A percentile compares a stretch with the other conserved stretches of the same genome.
Conservation (phyloP, 2,888 invertebrate species). For the Tigriopus californicus region DNA sequence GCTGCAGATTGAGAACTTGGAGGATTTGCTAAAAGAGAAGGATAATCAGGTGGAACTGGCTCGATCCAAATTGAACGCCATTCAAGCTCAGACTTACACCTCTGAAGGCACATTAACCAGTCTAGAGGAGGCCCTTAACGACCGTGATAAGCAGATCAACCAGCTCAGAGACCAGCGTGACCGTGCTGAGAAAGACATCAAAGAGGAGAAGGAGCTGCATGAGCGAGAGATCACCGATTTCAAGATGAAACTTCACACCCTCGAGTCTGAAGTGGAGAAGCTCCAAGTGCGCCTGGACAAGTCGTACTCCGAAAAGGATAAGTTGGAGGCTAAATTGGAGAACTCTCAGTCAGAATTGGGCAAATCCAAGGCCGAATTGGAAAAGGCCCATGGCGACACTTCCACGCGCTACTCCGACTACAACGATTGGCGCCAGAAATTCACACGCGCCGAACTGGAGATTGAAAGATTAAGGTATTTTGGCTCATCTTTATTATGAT, state of each 20-base stretch:
- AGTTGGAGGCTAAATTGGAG: slow-evolving; percentile 72
- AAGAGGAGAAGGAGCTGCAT: slow-evolving; percentile 82
- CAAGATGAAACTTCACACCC: slow-evolving; percentile 74
- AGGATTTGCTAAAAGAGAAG: slow-evolving; percentile 89
- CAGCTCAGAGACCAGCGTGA: slow-evolving; percentile 84
- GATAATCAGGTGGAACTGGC: slow-evolving; percentile 95
- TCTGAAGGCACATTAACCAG: slow-evolving; percentile 81
- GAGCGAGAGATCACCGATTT: slow-evolving; percentile 84
- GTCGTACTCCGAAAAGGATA: slow-evolving; percentile 72
- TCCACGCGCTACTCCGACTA: slow-evolving; percentile 74
- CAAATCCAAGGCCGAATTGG: slow-evolving; percentile 79
- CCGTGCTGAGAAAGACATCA: slow-evolving; percentile 82
- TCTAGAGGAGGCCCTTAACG: slow-evolving; percentile 82
- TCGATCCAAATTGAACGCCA: slow-evolving; percentile 44
- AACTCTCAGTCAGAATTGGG: slow-evolving; percentile 81
- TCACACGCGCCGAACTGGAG: slow-evolving; percentile 68
- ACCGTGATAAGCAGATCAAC: slow-evolving; percentile 92
- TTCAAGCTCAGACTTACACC: slow-evolving; percentile 80
- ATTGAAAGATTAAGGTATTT: slow-evolving; percentile 43
- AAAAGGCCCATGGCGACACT: slow-evolving; percentile 73
- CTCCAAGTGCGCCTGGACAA: slow-evolving; percentile 58
- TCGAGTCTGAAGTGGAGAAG: slow-evolving; percentile 52
- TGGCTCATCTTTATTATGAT: too few relatives aligned
- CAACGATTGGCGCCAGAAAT: slow-evolving; percentile 62
- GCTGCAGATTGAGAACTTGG: slow-evolving; percentile 79